Conservation (phyloP, 1,140 invertebrate species). For the Reticulitermes speratus region DNA sequence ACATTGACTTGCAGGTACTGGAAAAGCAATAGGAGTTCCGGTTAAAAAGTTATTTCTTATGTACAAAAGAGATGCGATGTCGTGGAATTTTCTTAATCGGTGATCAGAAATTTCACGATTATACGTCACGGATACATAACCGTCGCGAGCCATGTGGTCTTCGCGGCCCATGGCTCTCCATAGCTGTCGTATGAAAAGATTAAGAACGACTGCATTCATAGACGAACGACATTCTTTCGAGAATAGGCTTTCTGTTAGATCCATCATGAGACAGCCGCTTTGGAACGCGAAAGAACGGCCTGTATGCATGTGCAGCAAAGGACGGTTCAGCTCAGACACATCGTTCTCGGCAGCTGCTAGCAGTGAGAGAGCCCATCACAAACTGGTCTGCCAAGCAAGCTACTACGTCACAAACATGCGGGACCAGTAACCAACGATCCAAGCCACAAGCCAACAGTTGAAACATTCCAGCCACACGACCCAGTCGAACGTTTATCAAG, state of each 20-base stretch:
- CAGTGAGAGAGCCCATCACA: not conserved
- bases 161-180: not conserved
- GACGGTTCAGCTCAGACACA: not conserved
- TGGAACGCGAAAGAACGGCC: not conserved
- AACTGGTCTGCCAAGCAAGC: conserved; percentile 2
- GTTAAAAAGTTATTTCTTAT: too few species aligned
- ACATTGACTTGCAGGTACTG: too few species aligned
- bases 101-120: too few species aligned
- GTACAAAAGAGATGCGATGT: too few species aligned
- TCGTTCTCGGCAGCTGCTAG: not conserved
- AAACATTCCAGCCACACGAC: not conserved
- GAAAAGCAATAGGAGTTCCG: too few species aligned
- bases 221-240: not conserved
- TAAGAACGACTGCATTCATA: not conserved
- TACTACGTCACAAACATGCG: not conserved
- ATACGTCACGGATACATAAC: too few species aligned
- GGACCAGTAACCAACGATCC: not conserved
- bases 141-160: not conserved
- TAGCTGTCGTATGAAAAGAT: not conserved
- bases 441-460: not conserved
- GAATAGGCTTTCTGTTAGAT: not conserved
- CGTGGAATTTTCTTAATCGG: too few species aligned
- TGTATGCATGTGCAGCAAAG: not conserved
- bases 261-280: not conserved
- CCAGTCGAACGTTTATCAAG: too few species aligned